Base-by-base conservation (phyloP, 2,113 vertebrate genomes). In the Sisor rabdophorus region DNA sequence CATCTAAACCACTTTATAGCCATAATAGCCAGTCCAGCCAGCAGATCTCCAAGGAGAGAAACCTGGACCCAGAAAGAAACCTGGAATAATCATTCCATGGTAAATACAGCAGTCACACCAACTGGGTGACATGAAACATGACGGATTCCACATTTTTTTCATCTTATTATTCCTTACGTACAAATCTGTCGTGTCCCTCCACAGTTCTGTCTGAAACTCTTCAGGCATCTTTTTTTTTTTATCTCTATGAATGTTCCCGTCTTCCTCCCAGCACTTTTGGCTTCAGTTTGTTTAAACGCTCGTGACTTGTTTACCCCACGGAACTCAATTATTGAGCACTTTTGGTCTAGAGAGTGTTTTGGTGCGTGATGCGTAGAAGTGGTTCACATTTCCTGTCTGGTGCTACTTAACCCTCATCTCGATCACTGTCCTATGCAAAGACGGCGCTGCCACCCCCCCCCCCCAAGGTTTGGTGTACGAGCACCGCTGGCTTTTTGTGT, bases 381-480 rank as follows among this genome's bases (percentile, higher is more conserved):
- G 71, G 71, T 73, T 73, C 71, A 59, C 71, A 50, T 68, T 73
- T 73, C 40, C 71, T 73, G 71, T 61, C 71, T 73, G 71, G 24
- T n/a, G n/a, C 56, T 30, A 30, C 40, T 61, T 24, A 50, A 26
- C 44, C 65, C 44, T 68, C 65, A 47, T 68, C 47, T 68, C 65
- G 8, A 24, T 50, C 47, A 19, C 47, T 52, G 36, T 48, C 71
- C 71, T 20, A 40, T n/a, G 59, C 22, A 28, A 60, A 48, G 28
- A n/a, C 44, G 16, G 0, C n/a, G 1, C 22, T 1, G 28, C 50
- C 28, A 26, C 64, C 16, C n/a, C 30, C 13, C 12, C 24, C 63
- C 63, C 63, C 47, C 12, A 24, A 26, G 63, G 63, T 15, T 22
- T 11, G 9, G 65, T 36, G 32, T 26, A 32, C 13, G 40, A 47